These are phyloP conservation scores for Miltochrista miniata DNA, from an alignment of 2,888 invertebrate species.

Conservation along the genomic window DNA sequence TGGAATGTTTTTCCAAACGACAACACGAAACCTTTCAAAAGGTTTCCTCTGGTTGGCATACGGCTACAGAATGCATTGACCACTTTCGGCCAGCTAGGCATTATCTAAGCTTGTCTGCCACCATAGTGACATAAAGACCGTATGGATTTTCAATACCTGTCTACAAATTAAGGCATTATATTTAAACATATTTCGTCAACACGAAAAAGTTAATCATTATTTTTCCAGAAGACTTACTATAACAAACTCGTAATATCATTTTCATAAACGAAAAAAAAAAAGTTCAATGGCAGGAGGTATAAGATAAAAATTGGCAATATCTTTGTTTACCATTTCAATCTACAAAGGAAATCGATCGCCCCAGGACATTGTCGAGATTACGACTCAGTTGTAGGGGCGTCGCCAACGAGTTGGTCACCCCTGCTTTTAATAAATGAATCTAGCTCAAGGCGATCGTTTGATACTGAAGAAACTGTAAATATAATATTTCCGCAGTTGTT, in stretches of 20 bases:
- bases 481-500: conserved; percentile 6
- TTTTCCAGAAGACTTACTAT: neutral
- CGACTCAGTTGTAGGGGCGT: conserved; percentile 40
- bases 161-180: too few relatives aligned
- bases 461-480: conserved; percentile 14
- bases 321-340: conserved; percentile 77
- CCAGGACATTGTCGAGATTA: conserved; percentile 60
- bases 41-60: too few relatives aligned
- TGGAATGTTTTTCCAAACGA: too few relatives aligned
- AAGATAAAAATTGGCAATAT: conserved; percentile 61
- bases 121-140: too few relatives aligned
- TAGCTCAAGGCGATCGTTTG: conserved; percentile 37
- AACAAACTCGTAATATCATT: conserved; percentile 17
- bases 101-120: too few relatives aligned
- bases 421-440: conserved; percentile 64
- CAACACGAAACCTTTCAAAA: too few relatives aligned
- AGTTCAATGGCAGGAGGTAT: conserved; percentile 36
- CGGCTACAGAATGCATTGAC: too few relatives aligned
- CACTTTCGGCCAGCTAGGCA: too few relatives aligned
- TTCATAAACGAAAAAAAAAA: conserved; percentile 29
- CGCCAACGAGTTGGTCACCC: conserved; percentile 43
- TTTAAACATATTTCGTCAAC: too few relatives aligned
- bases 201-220: too few relatives aligned
- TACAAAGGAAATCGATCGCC: conserved; percentile 72
- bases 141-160: too few relatives aligned